A percentile compares a stretch with the other conserved stretches of the same genome.
Evolutionary conservation across 2,888 invertebrate genomes (phyloP).

Genomic region (Perizoma flavofasciatum): DNA sequence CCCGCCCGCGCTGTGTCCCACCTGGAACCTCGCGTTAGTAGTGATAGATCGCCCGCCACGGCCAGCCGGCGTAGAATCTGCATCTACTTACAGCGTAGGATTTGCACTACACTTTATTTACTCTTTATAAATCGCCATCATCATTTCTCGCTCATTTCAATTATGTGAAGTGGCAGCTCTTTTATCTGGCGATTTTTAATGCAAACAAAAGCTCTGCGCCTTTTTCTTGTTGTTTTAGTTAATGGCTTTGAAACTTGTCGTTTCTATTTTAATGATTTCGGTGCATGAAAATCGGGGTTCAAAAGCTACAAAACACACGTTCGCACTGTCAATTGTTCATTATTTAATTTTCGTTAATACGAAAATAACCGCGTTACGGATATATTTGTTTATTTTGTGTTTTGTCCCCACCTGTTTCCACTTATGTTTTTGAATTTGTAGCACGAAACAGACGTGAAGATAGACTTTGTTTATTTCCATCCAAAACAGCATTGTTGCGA

Average conservation of each 20-base stretch:
- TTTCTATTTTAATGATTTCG: neutral
- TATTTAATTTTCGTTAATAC: too few relatives aligned
- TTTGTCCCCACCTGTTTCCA: too few relatives aligned
- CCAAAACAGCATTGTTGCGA: too few relatives aligned
- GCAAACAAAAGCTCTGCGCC: constrained; percentile 23
- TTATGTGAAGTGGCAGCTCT: constrained; percentile 36
- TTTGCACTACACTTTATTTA: constrained; percentile 68
- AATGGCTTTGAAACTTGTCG: constrained; percentile 6
- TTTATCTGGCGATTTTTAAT: constrained; percentile 26
- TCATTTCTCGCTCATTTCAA: constrained; percentile 44
- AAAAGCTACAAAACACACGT: too few relatives aligned
- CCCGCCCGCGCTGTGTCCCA: constrained; percentile 24
- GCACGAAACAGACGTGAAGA: too few relatives aligned
- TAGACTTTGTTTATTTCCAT: too few relatives aligned
- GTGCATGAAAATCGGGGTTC: too few relatives aligned
- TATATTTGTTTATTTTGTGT: too few relatives aligned
- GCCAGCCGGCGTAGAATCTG: constrained; percentile 65
- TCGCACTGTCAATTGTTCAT: too few relatives aligned
- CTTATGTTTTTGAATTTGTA: too few relatives aligned
- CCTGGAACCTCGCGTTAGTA: constrained; percentile 31
- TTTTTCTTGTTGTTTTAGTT: constrained; percentile 14
- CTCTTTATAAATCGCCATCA: constrained; percentile 57
- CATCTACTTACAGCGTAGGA: constrained; percentile 66
- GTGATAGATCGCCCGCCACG: constrained; percentile 72
- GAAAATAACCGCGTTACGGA: too few relatives aligned